Evolutionary conservation across 2,797 vertebrate genomes (phyloP).

Genomic region (Eidolon dupreanum): DNA sequence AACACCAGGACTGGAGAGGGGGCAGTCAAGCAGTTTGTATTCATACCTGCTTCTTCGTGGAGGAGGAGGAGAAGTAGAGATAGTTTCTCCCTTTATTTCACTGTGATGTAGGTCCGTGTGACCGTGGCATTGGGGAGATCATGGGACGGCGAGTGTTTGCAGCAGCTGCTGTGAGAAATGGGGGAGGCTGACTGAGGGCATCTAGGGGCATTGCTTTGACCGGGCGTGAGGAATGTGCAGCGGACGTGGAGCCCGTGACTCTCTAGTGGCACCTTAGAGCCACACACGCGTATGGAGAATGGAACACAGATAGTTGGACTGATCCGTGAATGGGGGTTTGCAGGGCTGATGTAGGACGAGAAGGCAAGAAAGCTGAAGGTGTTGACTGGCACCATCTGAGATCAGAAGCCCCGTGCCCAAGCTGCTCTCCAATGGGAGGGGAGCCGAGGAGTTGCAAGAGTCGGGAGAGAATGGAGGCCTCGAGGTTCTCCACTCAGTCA

Average conservation of each 20-base stretch:
- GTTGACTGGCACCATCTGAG: background rate
- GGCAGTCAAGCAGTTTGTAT: too few species aligned
- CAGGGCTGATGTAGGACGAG: background rate
- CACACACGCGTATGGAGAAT: background rate
- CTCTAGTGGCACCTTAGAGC: accelerated
- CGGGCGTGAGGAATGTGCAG: background rate
- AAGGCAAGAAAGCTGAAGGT: background rate
- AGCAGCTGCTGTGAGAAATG: background rate
- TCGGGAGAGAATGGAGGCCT: background rate
- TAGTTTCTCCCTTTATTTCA: background rate
- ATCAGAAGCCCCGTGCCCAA: background rate
- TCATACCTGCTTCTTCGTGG: too few species aligned
- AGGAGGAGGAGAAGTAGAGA: background rate
- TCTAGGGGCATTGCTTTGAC: background rate
- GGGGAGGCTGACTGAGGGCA: background rate
- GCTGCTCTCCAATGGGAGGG: background rate
- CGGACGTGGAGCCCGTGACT: background rate
- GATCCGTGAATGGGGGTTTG: accelerated
- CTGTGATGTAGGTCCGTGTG: background rate
- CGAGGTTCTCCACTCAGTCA: background rate
- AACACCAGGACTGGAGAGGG: background rate
- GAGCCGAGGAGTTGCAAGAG: background rate
- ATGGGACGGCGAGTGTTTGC: background rate
- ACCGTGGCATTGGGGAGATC: too few species aligned
- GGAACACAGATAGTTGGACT: background rate